These are phyloP conservation scores for Saiga tatarica DNA, from an alignment of 2,113 vertebrate species.

Conservation along the genomic window DNA sequence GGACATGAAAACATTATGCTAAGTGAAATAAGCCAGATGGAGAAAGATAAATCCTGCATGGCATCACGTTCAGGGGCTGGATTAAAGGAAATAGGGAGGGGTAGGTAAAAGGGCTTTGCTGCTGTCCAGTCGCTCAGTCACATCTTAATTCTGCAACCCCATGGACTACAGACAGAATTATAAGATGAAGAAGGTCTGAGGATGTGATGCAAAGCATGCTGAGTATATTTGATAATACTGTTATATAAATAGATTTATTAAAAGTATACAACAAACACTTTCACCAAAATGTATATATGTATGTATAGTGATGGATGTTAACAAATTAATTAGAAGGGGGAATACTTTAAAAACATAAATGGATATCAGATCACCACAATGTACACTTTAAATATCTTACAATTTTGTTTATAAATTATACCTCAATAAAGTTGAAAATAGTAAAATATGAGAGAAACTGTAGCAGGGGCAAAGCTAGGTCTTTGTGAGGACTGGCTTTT, in stretches of 20 bases:
- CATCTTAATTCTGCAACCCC: neutral
- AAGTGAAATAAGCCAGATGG: neutral
- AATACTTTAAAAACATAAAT: neutral
- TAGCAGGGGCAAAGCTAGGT: neutral
- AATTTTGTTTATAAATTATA: neutral
- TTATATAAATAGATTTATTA: neutral
- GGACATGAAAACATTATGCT: neutral
- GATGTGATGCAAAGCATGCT: neutral
- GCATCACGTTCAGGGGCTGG: neutral
- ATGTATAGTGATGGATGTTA: neutral
- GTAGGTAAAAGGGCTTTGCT: neutral
- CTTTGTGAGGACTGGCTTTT: neutral
- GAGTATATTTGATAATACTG: neutral
- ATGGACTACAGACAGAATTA: neutral
- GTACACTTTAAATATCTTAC: neutral
- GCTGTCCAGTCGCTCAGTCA: neutral
- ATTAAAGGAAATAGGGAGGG: neutral
- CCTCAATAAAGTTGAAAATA: neutral
- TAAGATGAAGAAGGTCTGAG: neutral
- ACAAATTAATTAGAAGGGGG: neutral
- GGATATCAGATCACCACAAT: neutral
- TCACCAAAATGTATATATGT: neutral
- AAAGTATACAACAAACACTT: neutral
- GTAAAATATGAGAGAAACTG: neutral
- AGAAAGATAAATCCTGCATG: neutral